Base-by-base conservation (phyloP, 2,797 vertebrate species). In the Coregonus ussuriensis region DNA sequence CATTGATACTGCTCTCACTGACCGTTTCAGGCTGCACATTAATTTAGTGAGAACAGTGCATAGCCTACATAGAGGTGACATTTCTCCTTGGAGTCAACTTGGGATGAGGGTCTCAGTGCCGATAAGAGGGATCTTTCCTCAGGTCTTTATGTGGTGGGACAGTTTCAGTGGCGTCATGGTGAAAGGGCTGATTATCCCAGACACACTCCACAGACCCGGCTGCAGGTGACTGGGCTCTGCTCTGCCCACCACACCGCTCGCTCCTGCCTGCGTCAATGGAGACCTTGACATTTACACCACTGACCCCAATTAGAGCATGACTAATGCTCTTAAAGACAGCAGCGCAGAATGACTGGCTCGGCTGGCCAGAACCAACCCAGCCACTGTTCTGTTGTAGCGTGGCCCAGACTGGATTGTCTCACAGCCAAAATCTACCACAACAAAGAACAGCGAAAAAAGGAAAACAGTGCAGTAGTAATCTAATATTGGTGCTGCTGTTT, bases 401-500 rank as follows among this genome's bases (percentile, higher is more conserved):
- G 18, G 6, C 5, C 56, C 2, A 6, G 16, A n/a, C 41, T n/a
- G n/a, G 4, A n/a, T 15, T 54, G 14, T 54, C 53, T 54, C 14
- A 15, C n/a, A n/a, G 56, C 6, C 56, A 18, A 59, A n/a, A n/a
- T 59, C 18, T n/a, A 18, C 56, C 56, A 59, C 56, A 59, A 59
- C 56, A 54, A 1, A 54, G 53, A 54, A 18, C 41, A 11, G 41
- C 11, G 41, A 13, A 13, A 3, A 47, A 54, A 6, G 56, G 56
- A n/a, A 59, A n/a, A 59, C 56, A 2, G 18, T 18, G 56, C 41
- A 47, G 41, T 47, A 13, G 9, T 21, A 59, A 59, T n/a, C 56
- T 59, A 59, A 59, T 59, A 59, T 5, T n/a, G 54, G 18, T 5
- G 1, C 37, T 41, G 76, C 86, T 86, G 75, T 81, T 79, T 52